These are phyloP conservation scores for Sclerodermus sp. DNA, from an alignment of 2,888 invertebrate genomes.

Conservation along the genomic window DNA sequence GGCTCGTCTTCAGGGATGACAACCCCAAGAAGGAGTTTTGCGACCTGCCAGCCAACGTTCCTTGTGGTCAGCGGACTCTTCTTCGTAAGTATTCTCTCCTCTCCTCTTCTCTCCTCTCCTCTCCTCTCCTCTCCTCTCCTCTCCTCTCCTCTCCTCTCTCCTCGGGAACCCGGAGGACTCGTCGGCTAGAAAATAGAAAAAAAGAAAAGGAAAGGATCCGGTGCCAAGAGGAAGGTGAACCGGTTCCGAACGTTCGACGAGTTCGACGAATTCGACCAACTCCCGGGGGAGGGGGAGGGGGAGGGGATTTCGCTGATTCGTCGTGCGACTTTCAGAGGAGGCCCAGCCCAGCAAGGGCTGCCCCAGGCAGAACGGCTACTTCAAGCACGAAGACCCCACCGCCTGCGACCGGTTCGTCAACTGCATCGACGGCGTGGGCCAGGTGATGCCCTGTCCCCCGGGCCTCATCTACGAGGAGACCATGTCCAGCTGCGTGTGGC, in stretches of 20 bases:
- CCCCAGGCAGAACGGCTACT: constrained; percentile 78
- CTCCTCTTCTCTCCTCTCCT: too few species aligned
- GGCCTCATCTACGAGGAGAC: constrained; percentile 77
- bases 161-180: too few species aligned
- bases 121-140: too few species aligned
- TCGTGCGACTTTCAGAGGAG: constrained; percentile 64
- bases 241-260: too few species aligned
- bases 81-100: constrained; percentile 80
- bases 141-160: too few species aligned
- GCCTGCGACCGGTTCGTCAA: constrained; percentile 79
- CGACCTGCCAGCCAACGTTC: constrained; percentile 76
- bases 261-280: too few species aligned
- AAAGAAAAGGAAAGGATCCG: too few species aligned
- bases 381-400: constrained; percentile 72
- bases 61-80: constrained; percentile 73
- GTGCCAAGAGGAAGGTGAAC: too few species aligned
- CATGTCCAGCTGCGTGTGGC: constrained; percentile 76
- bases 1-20: constrained; percentile 74
- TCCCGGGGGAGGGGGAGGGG: too few species aligned
- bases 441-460: constrained; percentile 69
- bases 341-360: constrained; percentile 73
- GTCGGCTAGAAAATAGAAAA: too few species aligned
- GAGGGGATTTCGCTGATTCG: too few species aligned
- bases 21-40: constrained; percentile 74
- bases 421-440: constrained; percentile 73